Percentiles rank a stretch among this genome's conserved stretches.
Conservation (phyloP, 2,797 vertebrate genomes). For the Falco naumanni region DNA sequence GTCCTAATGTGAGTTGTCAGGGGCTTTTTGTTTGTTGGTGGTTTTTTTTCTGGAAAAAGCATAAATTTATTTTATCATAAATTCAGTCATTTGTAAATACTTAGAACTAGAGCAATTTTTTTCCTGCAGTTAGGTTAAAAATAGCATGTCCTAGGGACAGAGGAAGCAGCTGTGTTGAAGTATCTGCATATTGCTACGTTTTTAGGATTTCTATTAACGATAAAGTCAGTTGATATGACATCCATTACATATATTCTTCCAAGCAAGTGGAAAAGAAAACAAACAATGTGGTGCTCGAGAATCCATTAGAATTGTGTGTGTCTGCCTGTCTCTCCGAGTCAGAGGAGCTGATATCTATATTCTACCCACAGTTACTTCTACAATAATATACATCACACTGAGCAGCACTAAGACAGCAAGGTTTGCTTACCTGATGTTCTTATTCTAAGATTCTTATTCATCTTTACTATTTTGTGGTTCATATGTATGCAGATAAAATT, state of each 20-base stretch:
- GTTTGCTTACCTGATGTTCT: neutral
- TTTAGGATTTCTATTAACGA: conserved; percentile 49
- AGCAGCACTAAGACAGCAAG: neutral
- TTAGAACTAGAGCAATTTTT: conserved; percentile 44
- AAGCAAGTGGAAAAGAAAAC: conserved; percentile 47
- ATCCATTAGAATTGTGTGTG: neutral
- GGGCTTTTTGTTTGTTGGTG: neutral
- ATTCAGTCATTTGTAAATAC: conserved; percentile 51
- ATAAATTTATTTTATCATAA: conserved; percentile 26
- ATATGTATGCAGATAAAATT: neutral
- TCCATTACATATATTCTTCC: conserved; percentile 1
- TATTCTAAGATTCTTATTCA: neutral
- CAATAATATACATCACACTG: neutral
- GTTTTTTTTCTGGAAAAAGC: neutral
- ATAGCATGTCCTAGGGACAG: conserved; percentile 53
- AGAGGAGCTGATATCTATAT: neutral
- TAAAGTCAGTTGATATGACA: conserved; percentile 44
- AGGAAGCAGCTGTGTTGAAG: conserved; percentile 63
- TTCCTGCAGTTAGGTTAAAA: conserved; percentile 47
- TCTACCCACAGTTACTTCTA: neutral
- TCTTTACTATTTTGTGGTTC: neutral
- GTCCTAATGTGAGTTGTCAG: conserved; percentile 27
- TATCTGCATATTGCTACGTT: conserved; percentile 29
- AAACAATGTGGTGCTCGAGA: conserved; percentile 1
- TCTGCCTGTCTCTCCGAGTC: neutral